Conservation (phyloP, 2,888 invertebrate species). For the Megastigmus dorsalis region DNA sequence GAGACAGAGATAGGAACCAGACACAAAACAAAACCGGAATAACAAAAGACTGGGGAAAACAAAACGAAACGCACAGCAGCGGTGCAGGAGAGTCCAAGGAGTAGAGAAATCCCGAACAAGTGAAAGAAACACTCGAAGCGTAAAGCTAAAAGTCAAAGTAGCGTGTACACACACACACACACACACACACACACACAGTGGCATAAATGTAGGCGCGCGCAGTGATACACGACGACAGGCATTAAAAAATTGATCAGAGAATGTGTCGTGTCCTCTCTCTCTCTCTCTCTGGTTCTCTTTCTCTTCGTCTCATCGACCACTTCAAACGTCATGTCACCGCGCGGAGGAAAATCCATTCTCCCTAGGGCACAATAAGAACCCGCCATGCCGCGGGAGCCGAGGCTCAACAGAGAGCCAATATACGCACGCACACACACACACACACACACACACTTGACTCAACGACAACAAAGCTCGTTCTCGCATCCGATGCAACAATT, state of each 20-base stretch:
- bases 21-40: not conserved
- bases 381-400: too few relatives aligned
- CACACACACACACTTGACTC: not conserved
- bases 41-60: not conserved
- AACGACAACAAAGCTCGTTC: not conserved
- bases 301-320: conserved; percentile 23
- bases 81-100: not conserved
- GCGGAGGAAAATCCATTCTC: conserved; percentile 37
- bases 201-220: too few relatives aligned
- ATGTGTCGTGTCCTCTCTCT: not conserved
- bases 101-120: too few relatives aligned
- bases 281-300: not conserved
- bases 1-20: not conserved
- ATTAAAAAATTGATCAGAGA: conserved; percentile 43
- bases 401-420: not conserved
- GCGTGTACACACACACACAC: too few relatives aligned
- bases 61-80: not conserved
- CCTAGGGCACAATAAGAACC: conserved; percentile 36
- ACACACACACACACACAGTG: too few relatives aligned
- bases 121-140: conserved; percentile 11
- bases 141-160: too few relatives aligned
- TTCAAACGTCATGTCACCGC: conserved; percentile 41
- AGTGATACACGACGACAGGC: not conserved
- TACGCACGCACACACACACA: not conserved
- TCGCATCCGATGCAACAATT: conserved; percentile 33